Conservation (phyloP, 2,113 vertebrate genomes). For the human (Homo sapiens) region GRCh38 chr1:48381001-48381500, state of each 20-base stretch:
- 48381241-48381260: background rate
- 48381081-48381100: too few relatives aligned
- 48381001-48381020: too few relatives aligned
- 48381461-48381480: background rate
- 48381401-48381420: background rate
- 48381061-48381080: too few relatives aligned
- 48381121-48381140: too few relatives aligned
- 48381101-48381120: too few relatives aligned
- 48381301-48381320: background rate
- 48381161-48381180: too few relatives aligned
- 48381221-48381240: background rate
- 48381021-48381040: too few relatives aligned
- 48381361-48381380: background rate
- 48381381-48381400: constrained; percentile 7
- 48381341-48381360: background rate
- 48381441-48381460: background rate
- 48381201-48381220: too few relatives aligned
- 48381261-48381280: background rate
- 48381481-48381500: background rate
- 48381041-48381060: too few relatives aligned
- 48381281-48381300: background rate
- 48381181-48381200: too few relatives aligned
- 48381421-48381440: background rate
- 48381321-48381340: background rate
- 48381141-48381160: too few relatives aligned